Evolutionary conservation across 2,113 vertebrate species (phyloP).

Genomic region (Chlamydotis undulata): DNA sequence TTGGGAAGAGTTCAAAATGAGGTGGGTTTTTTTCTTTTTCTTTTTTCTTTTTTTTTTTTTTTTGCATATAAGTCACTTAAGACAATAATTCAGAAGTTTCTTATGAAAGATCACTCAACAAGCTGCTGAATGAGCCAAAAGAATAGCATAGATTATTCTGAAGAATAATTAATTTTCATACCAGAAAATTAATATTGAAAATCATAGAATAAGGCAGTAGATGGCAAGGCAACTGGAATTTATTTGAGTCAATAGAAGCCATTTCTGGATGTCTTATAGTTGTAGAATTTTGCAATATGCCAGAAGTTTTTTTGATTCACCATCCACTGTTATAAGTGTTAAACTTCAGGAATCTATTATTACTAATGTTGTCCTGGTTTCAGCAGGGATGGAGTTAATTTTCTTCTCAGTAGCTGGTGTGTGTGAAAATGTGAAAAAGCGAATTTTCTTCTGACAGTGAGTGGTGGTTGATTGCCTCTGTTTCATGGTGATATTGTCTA

Average conservation of each 20-base stretch:
- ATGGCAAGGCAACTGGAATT: background rate
- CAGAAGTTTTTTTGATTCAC: background rate
- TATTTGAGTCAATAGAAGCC: background rate
- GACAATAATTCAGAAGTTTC: background rate
- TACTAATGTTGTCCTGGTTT: background rate
- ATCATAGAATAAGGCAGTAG: background rate
- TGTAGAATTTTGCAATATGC: background rate
- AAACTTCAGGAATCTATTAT: background rate
- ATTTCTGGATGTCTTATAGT: background rate
- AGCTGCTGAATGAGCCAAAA: background rate
- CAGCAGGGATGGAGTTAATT: too few species aligned
- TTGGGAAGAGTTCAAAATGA: background rate
- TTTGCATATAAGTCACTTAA: background rate
- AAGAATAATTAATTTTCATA: background rate
- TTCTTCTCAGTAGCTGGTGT: too few species aligned
- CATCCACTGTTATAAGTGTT: background rate
- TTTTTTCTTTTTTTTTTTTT: background rate
- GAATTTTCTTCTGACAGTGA: background rate
- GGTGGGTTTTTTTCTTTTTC: background rate
- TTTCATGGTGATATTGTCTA: background rate
- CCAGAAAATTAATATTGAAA: background rate
- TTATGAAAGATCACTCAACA: background rate
- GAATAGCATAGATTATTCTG: background rate
- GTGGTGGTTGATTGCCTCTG: background rate
- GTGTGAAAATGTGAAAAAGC: background rate